Base-by-base conservation (phyloP, 2,888 invertebrate species). In the Oscheius sp. region DNA sequence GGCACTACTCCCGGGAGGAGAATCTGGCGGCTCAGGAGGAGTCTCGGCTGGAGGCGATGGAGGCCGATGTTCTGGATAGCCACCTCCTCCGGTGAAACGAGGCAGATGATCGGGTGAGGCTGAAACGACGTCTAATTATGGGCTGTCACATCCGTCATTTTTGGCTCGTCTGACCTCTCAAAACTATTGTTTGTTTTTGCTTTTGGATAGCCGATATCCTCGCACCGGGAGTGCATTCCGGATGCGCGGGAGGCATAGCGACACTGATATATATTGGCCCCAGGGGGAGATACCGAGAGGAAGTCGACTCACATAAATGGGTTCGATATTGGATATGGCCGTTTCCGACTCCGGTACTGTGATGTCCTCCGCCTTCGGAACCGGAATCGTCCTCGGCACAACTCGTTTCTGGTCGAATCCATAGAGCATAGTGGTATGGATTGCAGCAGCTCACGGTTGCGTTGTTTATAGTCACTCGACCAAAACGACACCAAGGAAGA, bases 401-500 rank as follows among this genome's bases (percentile, higher is more conserved):
- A 48, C 71, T 74, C 25, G 72, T 73, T 73, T 81, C 78, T 63
- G 84, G 82, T 53, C 83, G 74, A 27, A 84, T 85, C 84, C 85
- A 85, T 12, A 85, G 64, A 5, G 81, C 85, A 69, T 85, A 85
- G 71, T 85, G 85, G 69, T 79, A 85, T 8, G 85, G 85, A 58
- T 85, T 85, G 70, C 85, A 85, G 63, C 85, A 85, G 23, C 83
- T 84, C 70, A 74, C 84, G 1, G 85, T 85, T 0, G 85, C 84
- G 71, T 85, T 84, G 70, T 85, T 85, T 61, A 85, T 84, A 0
- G 85, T 85, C 17, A 85, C 85, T 39, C 85, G 69, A 45, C 85
- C 85, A 70, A 85, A 85, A 33, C 85, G 76, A 75, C 85, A 85
- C 85, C 85, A 85, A n/a, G 85, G 85, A 48, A 85, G 70, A 2